Base-by-base conservation (phyloP, 2,888 invertebrate species). In the Cheilosia vulpina region DNA sequence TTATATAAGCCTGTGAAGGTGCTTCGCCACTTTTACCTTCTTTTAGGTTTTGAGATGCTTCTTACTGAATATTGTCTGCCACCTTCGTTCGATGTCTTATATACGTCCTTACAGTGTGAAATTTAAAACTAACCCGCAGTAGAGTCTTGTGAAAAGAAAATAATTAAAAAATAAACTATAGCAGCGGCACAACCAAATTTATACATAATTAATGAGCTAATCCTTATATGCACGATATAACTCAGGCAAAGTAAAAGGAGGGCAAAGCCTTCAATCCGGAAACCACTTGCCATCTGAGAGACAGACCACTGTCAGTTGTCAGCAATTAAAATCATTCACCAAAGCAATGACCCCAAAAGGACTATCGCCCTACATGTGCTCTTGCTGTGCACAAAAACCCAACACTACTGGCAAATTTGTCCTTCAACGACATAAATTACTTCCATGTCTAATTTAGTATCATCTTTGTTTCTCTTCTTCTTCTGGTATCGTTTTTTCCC, bases 401-500 rank as follows among this genome's bases (percentile, higher is more conserved):
- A 13, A 4, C 19, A 24, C 57, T 72, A 38, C 38, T 11, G 52
- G n/a, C 43, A 68, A 80, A 68, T 75, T 68, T 47, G 80, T 63
- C 80, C 41, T 50, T 31, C 47, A 50, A 81, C 38, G 45, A 71
- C 47, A 82, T 77, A 82, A 82, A 82, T 82, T 71, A 82, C 82
- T 78, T 50, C 50, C 38, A 24, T 68, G 34, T 63, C 66, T 63
- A 73, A 78, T 72, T 72, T 62, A 38, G 41, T 43, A 66, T 66
- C 45, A 27, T 71, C 60, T 63, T 65, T 63, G 63, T 38, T 47
- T 38, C 5, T 55, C 11, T 34, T 53, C 34, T 55, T n/a, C 34
- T 31, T 19, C 13, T 45, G 0, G 17, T 60, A 13, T 27, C n/a
- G 43, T 45, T 50, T 45, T 24, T 27, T 6, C 15, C 1, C 1